Conservation (phyloP, 2,888 invertebrate species). For the Acanthococcus lagerstroemiae region DNA sequence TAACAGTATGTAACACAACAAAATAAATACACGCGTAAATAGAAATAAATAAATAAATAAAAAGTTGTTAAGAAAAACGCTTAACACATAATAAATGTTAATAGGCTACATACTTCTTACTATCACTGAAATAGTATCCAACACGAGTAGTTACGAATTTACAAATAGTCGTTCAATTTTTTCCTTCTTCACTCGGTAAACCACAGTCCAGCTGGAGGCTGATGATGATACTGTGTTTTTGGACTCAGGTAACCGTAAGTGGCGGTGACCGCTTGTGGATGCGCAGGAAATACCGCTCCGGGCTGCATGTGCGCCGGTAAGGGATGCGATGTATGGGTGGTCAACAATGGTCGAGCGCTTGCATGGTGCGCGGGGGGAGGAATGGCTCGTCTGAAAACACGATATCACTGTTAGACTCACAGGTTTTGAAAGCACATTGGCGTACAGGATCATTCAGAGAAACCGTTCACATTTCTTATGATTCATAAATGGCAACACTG, state of each 20-base stretch:
- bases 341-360: slow-evolving; percentile 56
- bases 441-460: too few relatives aligned
- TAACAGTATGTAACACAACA: slow-evolving; percentile 15
- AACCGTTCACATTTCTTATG: too few relatives aligned
- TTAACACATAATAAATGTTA: slow-evolving; percentile 2
- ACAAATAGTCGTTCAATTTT: neutral
- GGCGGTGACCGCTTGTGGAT: slow-evolving; percentile 50
- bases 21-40: slow-evolving; percentile 11
- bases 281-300: slow-evolving; percentile 50
- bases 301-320: slow-evolving; percentile 69
- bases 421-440: neutral
- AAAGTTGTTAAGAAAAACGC: slow-evolving; percentile 17
- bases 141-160: neutral
- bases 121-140: slow-evolving; percentile 12
- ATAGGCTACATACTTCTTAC: neutral
- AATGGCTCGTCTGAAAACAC: slow-evolving; percentile 45
- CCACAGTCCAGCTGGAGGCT: slow-evolving; percentile 57
- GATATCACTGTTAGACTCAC: neutral
- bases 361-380: slow-evolving; percentile 79
- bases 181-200: slow-evolving; percentile 53
- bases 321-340: slow-evolving; percentile 57
- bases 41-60: slow-evolving; percentile 7
- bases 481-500: too few relatives aligned
- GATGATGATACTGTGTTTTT: slow-evolving; percentile 54
- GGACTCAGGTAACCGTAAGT: slow-evolving; percentile 61